Conservation (phyloP, 2,888 invertebrate genomes). For the Globia sparganii region DNA sequence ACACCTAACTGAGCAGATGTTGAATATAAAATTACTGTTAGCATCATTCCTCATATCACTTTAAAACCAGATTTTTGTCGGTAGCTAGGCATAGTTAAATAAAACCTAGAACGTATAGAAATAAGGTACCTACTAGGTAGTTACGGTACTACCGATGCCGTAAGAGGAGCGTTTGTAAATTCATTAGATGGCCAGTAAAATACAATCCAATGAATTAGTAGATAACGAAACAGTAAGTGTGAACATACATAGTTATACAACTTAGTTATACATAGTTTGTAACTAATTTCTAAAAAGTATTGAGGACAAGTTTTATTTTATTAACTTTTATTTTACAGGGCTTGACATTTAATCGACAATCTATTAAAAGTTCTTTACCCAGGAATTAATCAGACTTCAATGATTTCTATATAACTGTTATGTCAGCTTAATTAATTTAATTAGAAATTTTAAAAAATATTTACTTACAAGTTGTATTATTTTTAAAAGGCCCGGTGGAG, state of each 20-base stretch:
- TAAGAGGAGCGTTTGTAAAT: constrained; percentile 32
- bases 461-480: constrained; percentile 94
- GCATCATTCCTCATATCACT: constrained; percentile 9
- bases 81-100: constrained; percentile 1
- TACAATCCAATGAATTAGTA: background rate
- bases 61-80: background rate
- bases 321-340: background rate
- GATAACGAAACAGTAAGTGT: background rate
- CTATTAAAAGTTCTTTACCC: background rate
- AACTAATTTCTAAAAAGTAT: background rate
- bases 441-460: background rate
- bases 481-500: constrained; percentile 95
- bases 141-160: constrained; percentile 21
- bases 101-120: background rate
- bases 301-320: constrained; percentile 12
- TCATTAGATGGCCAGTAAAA: constrained; percentile 8
- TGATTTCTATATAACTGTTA: background rate
- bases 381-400: background rate
- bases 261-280: background rate
- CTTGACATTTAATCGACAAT: background rate
- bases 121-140: background rate
- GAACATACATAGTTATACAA: background rate
- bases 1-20: constrained; percentile 17
- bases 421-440: constrained; percentile 6
- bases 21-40: constrained; percentile 6